Evolutionary conservation across 2,888 invertebrate species (phyloP).

Genomic region (Clivina fossor): DNA sequence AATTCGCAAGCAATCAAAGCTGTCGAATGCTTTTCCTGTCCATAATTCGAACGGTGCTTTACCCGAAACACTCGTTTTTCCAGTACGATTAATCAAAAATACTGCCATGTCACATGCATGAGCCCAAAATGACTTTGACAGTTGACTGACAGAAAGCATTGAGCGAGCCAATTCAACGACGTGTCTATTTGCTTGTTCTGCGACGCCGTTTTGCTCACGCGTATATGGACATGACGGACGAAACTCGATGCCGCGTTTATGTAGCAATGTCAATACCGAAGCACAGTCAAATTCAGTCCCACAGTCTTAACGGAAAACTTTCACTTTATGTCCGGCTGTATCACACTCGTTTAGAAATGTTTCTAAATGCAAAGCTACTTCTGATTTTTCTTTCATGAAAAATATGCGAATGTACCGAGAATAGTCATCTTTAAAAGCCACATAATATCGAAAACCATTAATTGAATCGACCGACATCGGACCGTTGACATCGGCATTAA

Average conservation of each 20-base stretch:
- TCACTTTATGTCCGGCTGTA: conserved; percentile 38
- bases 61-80: too few relatives aligned
- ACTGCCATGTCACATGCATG: too few relatives aligned
- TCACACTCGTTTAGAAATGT: conserved; percentile 40
- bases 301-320: conserved; percentile 39
- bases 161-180: too few relatives aligned
- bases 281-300: too few relatives aligned
- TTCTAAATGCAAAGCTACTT: conserved; percentile 35
- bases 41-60: conserved; percentile 33
- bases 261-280: too few relatives aligned
- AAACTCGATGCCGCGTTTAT: too few relatives aligned
- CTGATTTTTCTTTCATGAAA: conserved; percentile 38
- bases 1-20: conserved; percentile 24
- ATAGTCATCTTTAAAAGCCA: conserved; percentile 39
- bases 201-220: conserved; percentile 15
- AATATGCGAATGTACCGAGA: conserved; percentile 38
- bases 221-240: conserved; percentile 18
- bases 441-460: conserved; percentile 39
- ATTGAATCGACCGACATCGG: conserved; percentile 40
- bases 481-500: conserved; percentile 40
- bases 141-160: too few relatives aligned
- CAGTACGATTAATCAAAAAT: too few relatives aligned
- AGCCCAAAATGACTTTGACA: too few relatives aligned
- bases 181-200: conserved; percentile 15
- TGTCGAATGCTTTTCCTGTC: conserved; percentile 23